Evolutionary conservation across 2,888 invertebrate species (phyloP).

Genomic region (Uloborus plumipes): DNA sequence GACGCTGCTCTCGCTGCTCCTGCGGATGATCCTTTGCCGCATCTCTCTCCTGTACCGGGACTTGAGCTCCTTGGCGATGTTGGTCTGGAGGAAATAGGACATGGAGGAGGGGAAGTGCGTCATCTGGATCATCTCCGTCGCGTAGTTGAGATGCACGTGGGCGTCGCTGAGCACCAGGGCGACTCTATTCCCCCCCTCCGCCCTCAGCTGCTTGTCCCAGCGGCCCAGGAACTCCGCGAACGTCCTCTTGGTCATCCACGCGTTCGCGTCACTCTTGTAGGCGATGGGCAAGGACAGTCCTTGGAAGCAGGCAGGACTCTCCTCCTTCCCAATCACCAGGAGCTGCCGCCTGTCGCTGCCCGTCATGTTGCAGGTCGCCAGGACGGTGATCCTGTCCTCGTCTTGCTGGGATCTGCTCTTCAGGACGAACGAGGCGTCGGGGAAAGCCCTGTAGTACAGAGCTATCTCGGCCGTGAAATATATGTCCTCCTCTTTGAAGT

Average conservation of each 20-base stretch:
- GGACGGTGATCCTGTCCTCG: neutral
- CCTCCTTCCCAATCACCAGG: neutral
- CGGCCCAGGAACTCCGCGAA: neutral
- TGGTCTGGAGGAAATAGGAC: neutral
- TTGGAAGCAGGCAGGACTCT: neutral
- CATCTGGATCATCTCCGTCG: neutral
- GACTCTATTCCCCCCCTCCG: neutral
- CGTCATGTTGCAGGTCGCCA: neutral
- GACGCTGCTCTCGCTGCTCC: too few species aligned
- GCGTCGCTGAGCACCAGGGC: neutral
- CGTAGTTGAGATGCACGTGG: neutral
- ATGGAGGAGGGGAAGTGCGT: neutral
- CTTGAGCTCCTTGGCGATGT: neutral
- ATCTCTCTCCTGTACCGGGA: neutral
- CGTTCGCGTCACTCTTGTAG: neutral
- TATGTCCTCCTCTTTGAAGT: neutral
- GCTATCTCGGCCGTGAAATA: neutral
- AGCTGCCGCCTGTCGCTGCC: neutral
- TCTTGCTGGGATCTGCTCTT: neutral
- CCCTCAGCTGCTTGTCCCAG: neutral
- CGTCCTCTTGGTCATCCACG: neutral
- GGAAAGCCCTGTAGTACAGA: constrained; percentile 1
- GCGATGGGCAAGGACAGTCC: neutral
- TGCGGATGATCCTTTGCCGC: too few species aligned
- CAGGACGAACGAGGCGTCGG: neutral